Evolutionary conservation across 2,113 vertebrate genomes (phyloP).

Genomic region (Sinosuthora webbiana): DNA sequence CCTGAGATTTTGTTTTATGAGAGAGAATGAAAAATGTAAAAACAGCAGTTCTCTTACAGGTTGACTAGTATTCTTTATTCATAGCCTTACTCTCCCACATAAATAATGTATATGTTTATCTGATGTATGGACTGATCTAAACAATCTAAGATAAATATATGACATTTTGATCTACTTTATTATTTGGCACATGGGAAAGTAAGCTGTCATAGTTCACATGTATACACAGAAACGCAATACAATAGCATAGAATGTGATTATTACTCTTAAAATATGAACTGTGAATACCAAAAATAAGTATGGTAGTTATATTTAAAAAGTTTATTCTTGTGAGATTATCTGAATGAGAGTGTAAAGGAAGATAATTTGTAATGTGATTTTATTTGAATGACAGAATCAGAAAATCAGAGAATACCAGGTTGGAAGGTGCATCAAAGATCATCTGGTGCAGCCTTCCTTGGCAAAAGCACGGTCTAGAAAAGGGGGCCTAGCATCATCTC

Average conservation of each 20-base stretch:
- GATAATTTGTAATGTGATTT: not conserved
- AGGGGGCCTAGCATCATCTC: too few species aligned
- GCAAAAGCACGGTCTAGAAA: not conserved
- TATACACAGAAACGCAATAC: not conserved
- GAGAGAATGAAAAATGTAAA: not conserved
- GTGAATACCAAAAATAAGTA: not conserved
- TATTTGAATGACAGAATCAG: not conserved
- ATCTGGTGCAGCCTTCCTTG: not conserved
- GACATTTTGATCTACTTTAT: not conserved
- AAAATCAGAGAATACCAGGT: not conserved
- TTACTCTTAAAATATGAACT: not conserved
- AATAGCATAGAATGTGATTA: not conserved
- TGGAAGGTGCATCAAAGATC: not conserved
- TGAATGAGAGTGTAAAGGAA: not conserved
- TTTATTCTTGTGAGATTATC: not conserved
- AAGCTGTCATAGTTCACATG: not conserved
- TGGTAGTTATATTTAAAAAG: conserved; percentile 9
- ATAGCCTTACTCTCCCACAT: not conserved
- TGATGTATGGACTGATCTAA: not conserved
- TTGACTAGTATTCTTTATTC: not conserved
- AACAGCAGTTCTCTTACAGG: not conserved
- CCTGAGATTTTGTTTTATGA: not conserved
- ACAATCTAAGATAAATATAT: not conserved
- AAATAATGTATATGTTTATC: not conserved
- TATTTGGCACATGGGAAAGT: not conserved